A percentile compares a stretch with the other conserved stretches of the same genome.
Evolutionary conservation across 2,888 invertebrate species (phyloP).

Genomic region (Spilarctia lutea): DNA sequence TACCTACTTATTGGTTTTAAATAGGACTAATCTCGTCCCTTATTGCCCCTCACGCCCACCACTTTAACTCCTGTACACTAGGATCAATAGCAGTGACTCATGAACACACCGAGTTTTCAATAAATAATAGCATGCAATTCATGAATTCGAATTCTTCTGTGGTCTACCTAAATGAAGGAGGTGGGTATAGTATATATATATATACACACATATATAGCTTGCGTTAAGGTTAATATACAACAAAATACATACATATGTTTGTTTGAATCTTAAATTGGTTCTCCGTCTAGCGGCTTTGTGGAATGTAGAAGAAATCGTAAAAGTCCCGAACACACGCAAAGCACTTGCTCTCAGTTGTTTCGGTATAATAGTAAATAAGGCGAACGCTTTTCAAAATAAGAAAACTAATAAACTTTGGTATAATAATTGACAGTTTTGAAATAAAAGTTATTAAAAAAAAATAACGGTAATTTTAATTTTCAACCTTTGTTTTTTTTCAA

Average conservation of each 20-base stretch:
- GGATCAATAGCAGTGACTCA: too few species aligned
- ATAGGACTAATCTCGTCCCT: too few species aligned
- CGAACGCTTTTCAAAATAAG: constrained; percentile 34
- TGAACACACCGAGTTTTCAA: too few species aligned
- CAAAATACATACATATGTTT: not conserved
- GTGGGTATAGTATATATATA: not conserved
- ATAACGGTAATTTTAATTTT: not conserved
- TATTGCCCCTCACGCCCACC: too few species aligned
- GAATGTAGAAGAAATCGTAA: constrained; percentile 56
- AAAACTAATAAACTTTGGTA: not conserved
- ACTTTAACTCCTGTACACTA: too few species aligned
- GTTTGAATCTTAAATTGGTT: constrained; percentile 19
- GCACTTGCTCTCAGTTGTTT: constrained; percentile 42
- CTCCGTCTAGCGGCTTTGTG: constrained; percentile 27
- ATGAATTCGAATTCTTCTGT: too few species aligned
- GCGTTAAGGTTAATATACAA: not conserved
- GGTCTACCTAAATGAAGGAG: not conserved
- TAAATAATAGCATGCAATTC: too few species aligned
- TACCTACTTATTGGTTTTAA: too few species aligned
- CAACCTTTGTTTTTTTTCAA: too few species aligned
- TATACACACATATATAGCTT: not conserved
- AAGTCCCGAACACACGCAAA: constrained; percentile 53
- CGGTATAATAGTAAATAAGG: constrained; percentile 33
- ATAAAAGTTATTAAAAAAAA: not conserved
- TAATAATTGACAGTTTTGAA: not conserved